Evolutionary conservation across 2,113 vertebrate species (phyloP).

Genomic region (Pontoporia blainvillei): DNA sequence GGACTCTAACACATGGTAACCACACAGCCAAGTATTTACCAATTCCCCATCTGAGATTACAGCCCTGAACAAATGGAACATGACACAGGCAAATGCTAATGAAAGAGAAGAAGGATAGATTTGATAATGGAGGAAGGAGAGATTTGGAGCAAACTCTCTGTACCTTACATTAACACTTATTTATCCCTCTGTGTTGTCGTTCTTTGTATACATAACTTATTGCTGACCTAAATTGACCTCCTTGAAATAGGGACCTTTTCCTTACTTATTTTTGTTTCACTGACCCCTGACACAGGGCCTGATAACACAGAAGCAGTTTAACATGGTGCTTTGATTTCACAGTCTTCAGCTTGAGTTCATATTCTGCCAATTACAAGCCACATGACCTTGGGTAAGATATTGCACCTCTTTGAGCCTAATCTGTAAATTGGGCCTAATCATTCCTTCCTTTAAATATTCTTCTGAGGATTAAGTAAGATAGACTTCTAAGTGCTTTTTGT

Average conservation of each 20-base stretch:
- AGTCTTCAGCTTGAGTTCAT: neutral
- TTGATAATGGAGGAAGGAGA: neutral
- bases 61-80: neutral
- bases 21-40: neutral
- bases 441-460: slow-evolving; percentile 12
- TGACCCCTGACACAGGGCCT: neutral
- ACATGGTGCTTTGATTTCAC: neutral
- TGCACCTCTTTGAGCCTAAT: neutral
- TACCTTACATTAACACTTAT: neutral
- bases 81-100: neutral
- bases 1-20: neutral
- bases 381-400: neutral
- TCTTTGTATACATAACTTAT: neutral
- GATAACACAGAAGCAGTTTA: neutral
- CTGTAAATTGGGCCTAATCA: neutral
- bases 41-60: neutral
- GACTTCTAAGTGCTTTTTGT: neutral
- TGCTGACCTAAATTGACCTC: neutral
- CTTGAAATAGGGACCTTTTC: neutral
- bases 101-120: neutral
- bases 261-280: neutral
- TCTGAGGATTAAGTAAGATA: neutral
- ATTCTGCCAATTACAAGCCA: neutral
- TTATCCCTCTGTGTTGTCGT: too few species aligned
- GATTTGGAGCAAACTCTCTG: neutral